Evolutionary conservation across 2,888 invertebrate genomes (phyloP), one percentile per base, ranked within the genome.

Genomic region (Incurvaria masculella): DNA sequence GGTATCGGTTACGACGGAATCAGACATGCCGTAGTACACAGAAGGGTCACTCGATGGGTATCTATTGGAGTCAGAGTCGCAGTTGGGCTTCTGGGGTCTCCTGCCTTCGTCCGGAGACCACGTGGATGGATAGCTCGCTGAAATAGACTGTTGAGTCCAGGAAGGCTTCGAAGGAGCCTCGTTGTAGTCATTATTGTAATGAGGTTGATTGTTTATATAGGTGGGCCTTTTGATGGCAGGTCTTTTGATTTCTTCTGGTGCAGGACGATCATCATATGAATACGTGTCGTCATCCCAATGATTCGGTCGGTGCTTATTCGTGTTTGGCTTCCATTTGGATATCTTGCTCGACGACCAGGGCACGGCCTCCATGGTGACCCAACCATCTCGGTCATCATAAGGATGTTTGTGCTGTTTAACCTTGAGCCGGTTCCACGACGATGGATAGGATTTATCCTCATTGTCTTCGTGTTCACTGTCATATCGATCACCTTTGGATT

Each of bases 291-390:
- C 69, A 45, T 66, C 68, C 73, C 74, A 78, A 47, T 69, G 64
- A 57, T 65, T 67, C 17, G 71, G 73, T 57, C 80, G 78, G 59
- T 81, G 80, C 50, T 79, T 72, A 52, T 80, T 80, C 8, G 80
- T 71, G 53, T 83, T 84, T 1, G 86, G 83, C 60, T 88, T 86
- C 90, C 89, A 90, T 65, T 89, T 89, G 2, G 89, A 87, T 53
- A 89, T 86, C 69, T 89, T 89, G 56, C 89, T 88, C 11, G 87
- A 82, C 0, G 89, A 88, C 89, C 89, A 90, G 0, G 89, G 89
- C 4, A 90, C 82, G 4, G 85, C 88, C 54, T 90, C 89, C 48
- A 90, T 65, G 1, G 87, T 84, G 0, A 90, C 88, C 90, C 90
- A 90, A 1, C 88, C 89, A 48, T 85, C 85, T 58, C 85, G 83